These are phyloP conservation scores for Anguilla obscura DNA, from an alignment of 2,797 vertebrate genomes.

Conservation along the genomic window DNA sequence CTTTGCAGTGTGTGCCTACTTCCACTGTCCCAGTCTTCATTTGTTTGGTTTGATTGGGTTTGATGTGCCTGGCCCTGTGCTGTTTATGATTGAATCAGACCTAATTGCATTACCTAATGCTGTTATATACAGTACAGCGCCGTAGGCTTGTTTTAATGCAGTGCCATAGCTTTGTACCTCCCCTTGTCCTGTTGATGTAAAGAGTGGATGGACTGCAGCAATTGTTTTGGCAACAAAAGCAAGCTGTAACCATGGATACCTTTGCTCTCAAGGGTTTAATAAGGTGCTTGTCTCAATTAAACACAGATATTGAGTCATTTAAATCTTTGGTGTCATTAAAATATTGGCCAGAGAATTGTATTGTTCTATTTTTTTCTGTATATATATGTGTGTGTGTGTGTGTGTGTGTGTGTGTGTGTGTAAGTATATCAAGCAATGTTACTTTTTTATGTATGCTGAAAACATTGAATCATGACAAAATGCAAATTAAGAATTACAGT, in stretches of 20 bases:
- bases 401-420: neutral
- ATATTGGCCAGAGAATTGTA: neutral
- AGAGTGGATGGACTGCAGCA: neutral
- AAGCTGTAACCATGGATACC: conserved; percentile 13
- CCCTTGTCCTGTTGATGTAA: neutral
- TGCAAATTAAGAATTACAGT: neutral
- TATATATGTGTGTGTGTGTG: neutral
- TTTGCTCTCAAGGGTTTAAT: neutral
- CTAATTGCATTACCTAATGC: conserved; percentile 24
- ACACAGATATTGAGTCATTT: neutral
- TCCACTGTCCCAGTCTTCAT: neutral
- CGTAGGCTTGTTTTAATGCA: neutral
- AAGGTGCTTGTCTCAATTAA: neutral
- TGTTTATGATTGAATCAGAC: conserved; percentile 25
- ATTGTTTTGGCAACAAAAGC: conserved; percentile 16
- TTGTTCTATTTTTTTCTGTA: neutral
- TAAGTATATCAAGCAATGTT: neutral
- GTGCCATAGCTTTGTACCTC: neutral
- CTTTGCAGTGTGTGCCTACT: neutral
- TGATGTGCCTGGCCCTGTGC: conserved; percentile 19
- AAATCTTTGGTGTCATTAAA: neutral
- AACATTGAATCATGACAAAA: neutral
- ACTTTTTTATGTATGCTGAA: neutral
- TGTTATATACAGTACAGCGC: conserved; percentile 7
- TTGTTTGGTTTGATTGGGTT: conserved; percentile 22